Percentiles rank a stretch among this genome's conserved stretches.
phyloP scores from a whole-genome alignment of 2,113 vertebrate species.

The Axis porcinus region DNA sequence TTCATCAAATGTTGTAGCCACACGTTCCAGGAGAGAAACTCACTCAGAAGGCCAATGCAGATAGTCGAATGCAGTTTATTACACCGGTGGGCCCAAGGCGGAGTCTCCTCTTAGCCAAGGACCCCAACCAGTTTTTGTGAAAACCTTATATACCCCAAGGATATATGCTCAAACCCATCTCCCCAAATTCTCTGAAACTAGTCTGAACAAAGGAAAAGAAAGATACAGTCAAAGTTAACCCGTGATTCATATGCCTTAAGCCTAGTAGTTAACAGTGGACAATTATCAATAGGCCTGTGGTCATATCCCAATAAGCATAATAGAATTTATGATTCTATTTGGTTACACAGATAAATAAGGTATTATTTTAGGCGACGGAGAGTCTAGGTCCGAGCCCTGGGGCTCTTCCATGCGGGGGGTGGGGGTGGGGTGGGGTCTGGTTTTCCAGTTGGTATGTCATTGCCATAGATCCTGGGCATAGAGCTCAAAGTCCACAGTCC shows the following conservation, averaged over 20 bases:
- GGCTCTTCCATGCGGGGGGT: neutral
- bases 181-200: neutral
- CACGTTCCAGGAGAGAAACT: neutral
- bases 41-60: neutral
- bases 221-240: neutral
- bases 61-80: neutral
- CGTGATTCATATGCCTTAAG: neutral
- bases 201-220: neutral
- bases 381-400: neutral
- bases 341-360: neutral
- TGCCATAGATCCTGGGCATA: neutral
- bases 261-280: neutral
- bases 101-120: neutral
- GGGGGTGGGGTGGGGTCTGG: too few relatives aligned
- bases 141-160: neutral
- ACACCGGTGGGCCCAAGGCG: neutral
- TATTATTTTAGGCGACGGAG: neutral
- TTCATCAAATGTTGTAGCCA: neutral
- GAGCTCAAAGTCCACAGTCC: neutral
- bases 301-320: neutral
- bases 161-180: neutral
- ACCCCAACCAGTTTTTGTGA: neutral
- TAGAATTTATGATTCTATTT: neutral
- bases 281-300: neutral
- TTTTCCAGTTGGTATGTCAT: neutral